Conservation (phyloP, 2,888 invertebrate genomes). For the Brachynemurus nebulosus region DNA sequence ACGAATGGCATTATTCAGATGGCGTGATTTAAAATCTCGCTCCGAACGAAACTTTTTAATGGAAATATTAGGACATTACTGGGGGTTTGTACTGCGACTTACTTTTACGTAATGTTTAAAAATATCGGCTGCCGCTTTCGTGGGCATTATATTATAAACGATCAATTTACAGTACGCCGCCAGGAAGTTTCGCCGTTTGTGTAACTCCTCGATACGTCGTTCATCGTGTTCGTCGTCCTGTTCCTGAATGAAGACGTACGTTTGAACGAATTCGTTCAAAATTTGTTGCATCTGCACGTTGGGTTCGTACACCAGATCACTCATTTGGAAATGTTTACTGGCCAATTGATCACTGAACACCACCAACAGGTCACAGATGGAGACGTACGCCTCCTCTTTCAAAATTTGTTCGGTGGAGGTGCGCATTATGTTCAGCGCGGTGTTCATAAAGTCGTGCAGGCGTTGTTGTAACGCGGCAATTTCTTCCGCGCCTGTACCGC, state of each 20-base stretch:
- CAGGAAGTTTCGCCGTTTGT: constrained; percentile 89
- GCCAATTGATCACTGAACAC: constrained; percentile 78
- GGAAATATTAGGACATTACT: too few species aligned
- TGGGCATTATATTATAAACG: constrained; percentile 92
- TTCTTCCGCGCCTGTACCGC: constrained; percentile 39
- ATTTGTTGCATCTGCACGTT: constrained; percentile 65
- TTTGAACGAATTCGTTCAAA: constrained; percentile 82
- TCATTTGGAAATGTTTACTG: constrained; percentile 32
- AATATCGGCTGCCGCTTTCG: constrained; percentile 82
- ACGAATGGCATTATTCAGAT: too few species aligned
- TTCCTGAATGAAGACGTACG: constrained; percentile 85
- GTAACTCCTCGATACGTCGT: constrained; percentile 90
- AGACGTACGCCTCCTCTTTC: constrained; percentile 79
- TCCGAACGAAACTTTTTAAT: too few species aligned
- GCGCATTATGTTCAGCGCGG: constrained; percentile 54
- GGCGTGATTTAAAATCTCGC: too few species aligned
- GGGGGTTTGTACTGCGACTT: too few species aligned
- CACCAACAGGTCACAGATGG: constrained; percentile 90
- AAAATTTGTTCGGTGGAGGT: constrained; percentile 51
- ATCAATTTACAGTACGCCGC: constrained; percentile 96
- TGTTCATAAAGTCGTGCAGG: constrained; percentile 59
- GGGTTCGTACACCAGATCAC: constrained; percentile 61
- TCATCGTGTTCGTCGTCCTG: constrained; percentile 92
- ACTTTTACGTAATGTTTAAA: constrained; percentile 96
- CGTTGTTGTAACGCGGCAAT: constrained; percentile 51